phyloP scores from a whole-genome alignment of 2,113 vertebrate species.

The Coracopsis vasa region DNA sequence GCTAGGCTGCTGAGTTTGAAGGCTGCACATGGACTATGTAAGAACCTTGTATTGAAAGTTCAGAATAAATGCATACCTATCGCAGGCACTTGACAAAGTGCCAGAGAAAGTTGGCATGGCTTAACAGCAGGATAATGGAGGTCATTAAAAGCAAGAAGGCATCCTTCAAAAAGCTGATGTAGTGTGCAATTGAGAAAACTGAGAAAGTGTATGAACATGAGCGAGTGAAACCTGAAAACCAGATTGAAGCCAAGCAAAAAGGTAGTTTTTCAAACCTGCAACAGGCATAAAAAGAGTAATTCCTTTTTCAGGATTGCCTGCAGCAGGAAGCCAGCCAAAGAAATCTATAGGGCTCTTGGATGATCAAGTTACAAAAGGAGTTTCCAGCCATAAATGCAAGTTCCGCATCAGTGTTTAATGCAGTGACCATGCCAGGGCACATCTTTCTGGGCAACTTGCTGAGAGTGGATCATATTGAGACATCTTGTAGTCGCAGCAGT shows the following conservation, averaged over 20 bases:
- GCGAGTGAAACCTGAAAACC: not conserved
- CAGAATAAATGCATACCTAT: not conserved
- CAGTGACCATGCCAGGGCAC: not conserved
- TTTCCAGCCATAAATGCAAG: not conserved
- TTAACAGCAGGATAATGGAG: not conserved
- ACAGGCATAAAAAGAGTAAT: not conserved
- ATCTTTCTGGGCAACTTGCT: fast-evolving
- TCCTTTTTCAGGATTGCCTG: not conserved
- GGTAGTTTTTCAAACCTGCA: not conserved
- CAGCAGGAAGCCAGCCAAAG: not conserved
- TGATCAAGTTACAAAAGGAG: constrained; percentile 16
- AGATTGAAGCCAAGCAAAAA: not conserved
- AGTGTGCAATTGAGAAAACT: not conserved
- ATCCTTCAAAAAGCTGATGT: not conserved
- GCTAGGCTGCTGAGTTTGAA: not conserved
- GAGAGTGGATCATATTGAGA: not conserved
- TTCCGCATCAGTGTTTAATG: not conserved
- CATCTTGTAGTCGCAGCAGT: not conserved
- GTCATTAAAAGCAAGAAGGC: not conserved
- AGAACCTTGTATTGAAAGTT: not conserved
- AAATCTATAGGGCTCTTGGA: not conserved
- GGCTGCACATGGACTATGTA: not conserved
- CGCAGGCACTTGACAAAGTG: not conserved
- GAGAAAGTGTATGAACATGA: not conserved
- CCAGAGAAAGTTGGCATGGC: not conserved